Percentiles rank a stretch among this genome's conserved stretches.
Evolutionary conservation across 2,888 invertebrate species (phyloP).

Genomic region (Physocephala rufipes): DNA sequence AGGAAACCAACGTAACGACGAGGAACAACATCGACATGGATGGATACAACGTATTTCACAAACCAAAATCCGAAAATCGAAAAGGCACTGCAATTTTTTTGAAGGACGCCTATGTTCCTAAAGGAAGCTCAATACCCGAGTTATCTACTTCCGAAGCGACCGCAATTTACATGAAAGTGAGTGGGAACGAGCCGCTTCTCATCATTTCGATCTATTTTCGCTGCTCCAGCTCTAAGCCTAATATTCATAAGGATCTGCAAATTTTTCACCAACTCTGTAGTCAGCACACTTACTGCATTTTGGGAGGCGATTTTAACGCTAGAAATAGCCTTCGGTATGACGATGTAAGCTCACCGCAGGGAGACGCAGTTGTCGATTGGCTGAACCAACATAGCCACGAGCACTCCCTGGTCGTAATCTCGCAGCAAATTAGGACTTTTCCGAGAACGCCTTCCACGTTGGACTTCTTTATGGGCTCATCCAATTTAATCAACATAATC

Average conservation of each 20-base stretch:
- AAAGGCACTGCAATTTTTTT: not conserved
- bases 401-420: too few relatives aligned
- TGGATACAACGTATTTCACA: constrained; percentile 6
- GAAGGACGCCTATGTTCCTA: not conserved
- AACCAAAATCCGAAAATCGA: too few relatives aligned
- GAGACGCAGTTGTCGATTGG: too few relatives aligned
- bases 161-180: too few relatives aligned
- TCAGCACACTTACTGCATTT: not conserved
- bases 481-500: not conserved
- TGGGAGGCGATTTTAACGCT: too few relatives aligned
- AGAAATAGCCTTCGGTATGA: too few relatives aligned
- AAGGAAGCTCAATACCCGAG: not conserved
- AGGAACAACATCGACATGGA: not conserved
- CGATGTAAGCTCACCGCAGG: too few relatives aligned
- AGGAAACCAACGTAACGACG: not conserved
- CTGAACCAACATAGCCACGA: too few relatives aligned
- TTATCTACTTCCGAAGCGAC: not conserved
- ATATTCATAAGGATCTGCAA: not conserved
- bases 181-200: not conserved
- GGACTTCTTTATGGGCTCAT: constrained; percentile 1
- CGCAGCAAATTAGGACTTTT: not conserved
- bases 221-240: not conserved
- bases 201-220: not conserved
- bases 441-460: not conserved
- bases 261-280: not conserved